A percentile compares a stretch with the other conserved stretches of the same genome.
Evolutionary conservation across 2,888 invertebrate species (phyloP).

Genomic region (Furcula furcula): DNA sequence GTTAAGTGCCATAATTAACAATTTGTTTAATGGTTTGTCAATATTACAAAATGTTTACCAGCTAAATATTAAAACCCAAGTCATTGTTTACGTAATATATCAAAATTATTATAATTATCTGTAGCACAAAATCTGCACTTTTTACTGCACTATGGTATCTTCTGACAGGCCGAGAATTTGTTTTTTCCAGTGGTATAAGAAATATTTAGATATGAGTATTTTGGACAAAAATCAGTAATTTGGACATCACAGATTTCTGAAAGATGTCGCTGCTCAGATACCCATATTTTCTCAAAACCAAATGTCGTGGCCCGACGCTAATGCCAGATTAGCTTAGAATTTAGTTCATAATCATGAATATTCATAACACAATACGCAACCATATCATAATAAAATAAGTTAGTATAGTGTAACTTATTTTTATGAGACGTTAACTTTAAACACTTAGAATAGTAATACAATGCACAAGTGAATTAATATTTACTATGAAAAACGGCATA

Average conservation of each 20-base stretch:
- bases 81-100: neutral
- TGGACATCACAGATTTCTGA: no score
- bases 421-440: conserved; percentile 32
- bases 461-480: conserved; percentile 33
- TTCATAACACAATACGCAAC: conserved; percentile 43
- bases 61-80: neutral
- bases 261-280: no score
- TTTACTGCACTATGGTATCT: no score
- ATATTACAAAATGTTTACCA: conserved; percentile 6
- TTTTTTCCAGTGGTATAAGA: no score
- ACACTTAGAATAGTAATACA: conserved; percentile 23
- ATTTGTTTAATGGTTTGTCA: conserved; percentile 28
- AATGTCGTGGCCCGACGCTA: no score
- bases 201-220: no score
- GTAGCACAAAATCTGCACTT: conserved; percentile 3
- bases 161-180: no score
- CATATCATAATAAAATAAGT: conserved; percentile 67
- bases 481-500: conserved; percentile 3
- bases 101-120: conserved; percentile 6
- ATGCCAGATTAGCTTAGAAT: conserved; percentile 11
- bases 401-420: conserved; percentile 38
- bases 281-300: no score
- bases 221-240: no score
- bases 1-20: conserved; percentile 8
- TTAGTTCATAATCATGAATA: conserved; percentile 21